Evolutionary conservation across 2,888 invertebrate genomes (phyloP).

Genomic region (Trissonchulus sp.): DNA sequence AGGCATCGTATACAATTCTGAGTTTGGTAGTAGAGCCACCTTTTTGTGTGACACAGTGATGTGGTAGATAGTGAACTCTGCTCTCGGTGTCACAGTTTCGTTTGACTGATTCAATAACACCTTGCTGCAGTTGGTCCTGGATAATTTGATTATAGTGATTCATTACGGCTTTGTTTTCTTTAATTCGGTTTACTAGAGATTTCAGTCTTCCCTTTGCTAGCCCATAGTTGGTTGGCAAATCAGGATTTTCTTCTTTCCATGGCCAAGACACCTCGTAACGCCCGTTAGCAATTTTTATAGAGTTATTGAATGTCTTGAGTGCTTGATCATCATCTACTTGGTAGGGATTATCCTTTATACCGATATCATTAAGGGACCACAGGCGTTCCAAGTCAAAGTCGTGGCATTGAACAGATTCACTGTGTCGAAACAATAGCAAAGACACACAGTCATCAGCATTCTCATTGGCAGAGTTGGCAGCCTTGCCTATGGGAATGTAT

Average conservation of each 20-base stretch:
- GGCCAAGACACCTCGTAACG: constrained; percentile 16
- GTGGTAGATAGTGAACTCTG: constrained; percentile 27
- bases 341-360: constrained; percentile 22
- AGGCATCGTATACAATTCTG: constrained; percentile 18
- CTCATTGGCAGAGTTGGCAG: not conserved
- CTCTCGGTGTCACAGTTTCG: not conserved
- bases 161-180: not conserved
- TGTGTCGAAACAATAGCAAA: not conserved
- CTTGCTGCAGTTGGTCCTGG: not conserved
- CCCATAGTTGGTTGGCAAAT: constrained; percentile 6
- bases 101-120: constrained; percentile 6
- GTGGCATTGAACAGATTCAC: not conserved
- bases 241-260: not conserved
- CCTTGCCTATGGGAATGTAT: not conserved
- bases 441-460: not conserved
- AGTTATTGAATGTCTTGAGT: constrained; percentile 1
- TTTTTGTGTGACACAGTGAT: not conserved
- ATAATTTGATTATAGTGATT: not conserved
- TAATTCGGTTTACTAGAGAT: not conserved
- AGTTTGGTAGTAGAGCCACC: not conserved
- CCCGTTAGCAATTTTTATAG: not conserved
- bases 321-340: constrained; percentile 23
- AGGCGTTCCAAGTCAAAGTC: not conserved
- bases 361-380: constrained; percentile 20
- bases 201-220: constrained; percentile 14